These are phyloP conservation scores for Oreochromis spilurus DNA, from an alignment of 2,113 vertebrate genomes.

Conservation along the genomic window DNA sequence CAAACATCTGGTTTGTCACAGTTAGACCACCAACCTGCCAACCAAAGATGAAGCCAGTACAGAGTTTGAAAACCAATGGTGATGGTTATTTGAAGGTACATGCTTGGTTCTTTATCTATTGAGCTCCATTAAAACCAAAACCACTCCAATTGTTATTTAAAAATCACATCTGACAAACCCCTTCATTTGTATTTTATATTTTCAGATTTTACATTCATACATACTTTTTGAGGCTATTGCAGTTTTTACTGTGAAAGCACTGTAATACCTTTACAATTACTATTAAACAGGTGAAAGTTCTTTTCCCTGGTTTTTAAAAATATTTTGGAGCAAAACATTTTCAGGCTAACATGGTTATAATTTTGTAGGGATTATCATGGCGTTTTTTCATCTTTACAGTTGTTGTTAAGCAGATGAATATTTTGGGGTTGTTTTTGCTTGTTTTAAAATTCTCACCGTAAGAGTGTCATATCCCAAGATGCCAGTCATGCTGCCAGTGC, in stretches of 20 bases:
- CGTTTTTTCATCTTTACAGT: accelerated
- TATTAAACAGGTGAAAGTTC: not conserved
- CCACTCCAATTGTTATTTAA: not conserved
- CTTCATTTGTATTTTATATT: not conserved
- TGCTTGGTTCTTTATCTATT: not conserved
- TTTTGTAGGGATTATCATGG: not conserved
- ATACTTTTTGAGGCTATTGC: not conserved
- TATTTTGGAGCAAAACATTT: not conserved
- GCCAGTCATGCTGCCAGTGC: slow-evolving; percentile 56
- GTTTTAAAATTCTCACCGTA: slow-evolving; percentile 12
- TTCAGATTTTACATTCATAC: not conserved
- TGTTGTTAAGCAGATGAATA: not conserved
- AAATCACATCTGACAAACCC: not conserved
- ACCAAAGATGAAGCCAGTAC: not conserved
- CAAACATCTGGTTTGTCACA: slow-evolving; percentile 68
- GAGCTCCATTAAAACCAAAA: not conserved
- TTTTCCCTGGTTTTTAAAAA: not conserved
- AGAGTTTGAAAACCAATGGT: not conserved
- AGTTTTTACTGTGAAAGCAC: not conserved
- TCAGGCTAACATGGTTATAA: accelerated
- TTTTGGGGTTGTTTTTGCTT: not conserved
- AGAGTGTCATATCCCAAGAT: slow-evolving; percentile 54
- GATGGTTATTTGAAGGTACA: not conserved
- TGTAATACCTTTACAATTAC: not conserved
- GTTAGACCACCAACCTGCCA: slow-evolving; percentile 35